phyloP scores from a whole-genome alignment of 2,888 invertebrate genomes.

The Netelia inedita region DNA sequence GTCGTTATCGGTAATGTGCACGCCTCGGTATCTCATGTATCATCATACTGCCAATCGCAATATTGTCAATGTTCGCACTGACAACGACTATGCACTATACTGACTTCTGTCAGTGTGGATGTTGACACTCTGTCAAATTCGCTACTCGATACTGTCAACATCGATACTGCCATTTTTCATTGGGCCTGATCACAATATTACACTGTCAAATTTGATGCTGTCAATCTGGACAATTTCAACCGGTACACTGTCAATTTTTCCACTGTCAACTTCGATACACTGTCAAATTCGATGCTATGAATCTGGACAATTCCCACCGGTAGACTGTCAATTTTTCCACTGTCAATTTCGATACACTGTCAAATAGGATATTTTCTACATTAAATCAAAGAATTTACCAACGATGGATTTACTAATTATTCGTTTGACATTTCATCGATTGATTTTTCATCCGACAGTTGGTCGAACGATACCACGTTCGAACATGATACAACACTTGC shows the following conservation, averaged over 20 bases:
- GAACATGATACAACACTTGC: background rate
- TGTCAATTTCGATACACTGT: background rate
- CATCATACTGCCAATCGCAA: background rate
- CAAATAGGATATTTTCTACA: too few relatives aligned
- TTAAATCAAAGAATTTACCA: too few relatives aligned
- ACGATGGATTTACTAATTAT: background rate
- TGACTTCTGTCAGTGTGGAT: background rate
- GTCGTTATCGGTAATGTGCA: background rate
- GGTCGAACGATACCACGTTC: background rate
- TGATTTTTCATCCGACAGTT: too few relatives aligned
- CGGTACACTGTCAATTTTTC: too few relatives aligned
- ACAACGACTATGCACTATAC: background rate
- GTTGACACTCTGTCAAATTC: background rate
- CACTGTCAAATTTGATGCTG: background rate
- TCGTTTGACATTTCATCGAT: background rate
- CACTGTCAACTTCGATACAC: too few relatives aligned
- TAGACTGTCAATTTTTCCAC: too few relatives aligned
- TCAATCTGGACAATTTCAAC: too few relatives aligned
- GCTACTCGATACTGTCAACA: background rate
- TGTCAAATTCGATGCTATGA: background rate
- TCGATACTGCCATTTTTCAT: background rate
- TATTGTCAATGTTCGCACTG: background rate
- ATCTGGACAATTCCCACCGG: background rate
- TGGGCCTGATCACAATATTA: too few relatives aligned
- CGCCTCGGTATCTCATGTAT: background rate